Conservation (phyloP, 2,797 vertebrate genomes). For the Coilia nasus region DNA sequence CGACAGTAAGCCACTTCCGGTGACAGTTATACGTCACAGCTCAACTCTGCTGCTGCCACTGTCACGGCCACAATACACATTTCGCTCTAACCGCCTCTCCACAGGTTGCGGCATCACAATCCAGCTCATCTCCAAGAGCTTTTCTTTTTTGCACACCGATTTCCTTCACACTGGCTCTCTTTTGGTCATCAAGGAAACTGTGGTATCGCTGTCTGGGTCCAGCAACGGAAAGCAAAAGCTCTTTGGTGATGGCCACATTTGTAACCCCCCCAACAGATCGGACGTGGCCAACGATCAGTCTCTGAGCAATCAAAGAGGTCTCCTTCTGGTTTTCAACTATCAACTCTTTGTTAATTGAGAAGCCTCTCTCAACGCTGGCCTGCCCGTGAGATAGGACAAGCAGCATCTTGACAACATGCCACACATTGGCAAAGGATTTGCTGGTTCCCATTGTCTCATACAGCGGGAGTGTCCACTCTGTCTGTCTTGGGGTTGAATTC, state of each 20-base stretch:
- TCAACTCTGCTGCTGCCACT: too few species aligned
- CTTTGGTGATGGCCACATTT: conserved; percentile 43
- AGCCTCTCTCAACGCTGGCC: conserved; percentile 41
- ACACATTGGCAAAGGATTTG: conserved; percentile 33
- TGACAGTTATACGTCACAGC: too few species aligned
- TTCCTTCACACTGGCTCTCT: conserved; percentile 34
- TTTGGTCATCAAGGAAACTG: conserved; percentile 41
- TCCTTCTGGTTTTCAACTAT: conserved; percentile 41
- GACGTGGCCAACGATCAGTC: conserved; percentile 45
- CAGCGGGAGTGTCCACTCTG: conserved; percentile 32
- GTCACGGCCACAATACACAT: too few species aligned
- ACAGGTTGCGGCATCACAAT: too few species aligned
- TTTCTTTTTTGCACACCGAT: conserved; percentile 33
- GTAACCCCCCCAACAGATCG: conserved; percentile 42
- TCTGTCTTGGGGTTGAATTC: conserved; percentile 36
- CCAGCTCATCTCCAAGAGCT: conserved; percentile 34
- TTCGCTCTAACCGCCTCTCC: too few species aligned
- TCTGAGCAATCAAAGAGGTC: conserved; percentile 41
- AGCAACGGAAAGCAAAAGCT: conserved; percentile 37
- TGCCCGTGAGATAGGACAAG: conserved; percentile 44
- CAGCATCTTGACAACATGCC: conserved; percentile 41
- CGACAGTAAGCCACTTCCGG: too few species aligned
- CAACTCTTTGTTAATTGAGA: conserved; percentile 46
- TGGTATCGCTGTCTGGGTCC: conserved; percentile 44
- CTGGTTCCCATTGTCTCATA: conserved; percentile 43